Evolutionary conservation across 2,113 vertebrate genomes (phyloP).

Genomic region (Heptranchias perlo): DNA sequence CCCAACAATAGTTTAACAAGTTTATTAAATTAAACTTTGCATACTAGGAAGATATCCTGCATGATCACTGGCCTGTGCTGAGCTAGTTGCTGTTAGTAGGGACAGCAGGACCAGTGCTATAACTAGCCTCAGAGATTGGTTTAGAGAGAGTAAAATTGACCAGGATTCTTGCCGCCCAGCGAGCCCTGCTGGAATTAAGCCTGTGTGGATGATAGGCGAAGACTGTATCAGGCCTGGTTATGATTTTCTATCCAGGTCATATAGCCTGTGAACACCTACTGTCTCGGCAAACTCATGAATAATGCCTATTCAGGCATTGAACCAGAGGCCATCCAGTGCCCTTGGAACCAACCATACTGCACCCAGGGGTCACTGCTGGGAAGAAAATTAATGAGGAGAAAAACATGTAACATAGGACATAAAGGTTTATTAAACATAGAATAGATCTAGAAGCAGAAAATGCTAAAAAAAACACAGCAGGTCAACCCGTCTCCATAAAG

Average conservation of each 20-base stretch:
- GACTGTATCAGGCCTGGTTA: background rate
- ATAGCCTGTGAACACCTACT: background rate
- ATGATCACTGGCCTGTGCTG: background rate
- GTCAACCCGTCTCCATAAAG: background rate
- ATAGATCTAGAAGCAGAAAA: background rate
- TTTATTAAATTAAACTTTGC: background rate
- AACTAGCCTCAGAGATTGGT: background rate
- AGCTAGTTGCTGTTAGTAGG: background rate
- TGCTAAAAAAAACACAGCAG: background rate
- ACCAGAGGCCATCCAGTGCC: background rate
- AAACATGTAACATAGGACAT: background rate
- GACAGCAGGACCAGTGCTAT: background rate
- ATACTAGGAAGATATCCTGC: background rate
- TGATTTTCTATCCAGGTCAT: background rate
- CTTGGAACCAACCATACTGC: background rate
- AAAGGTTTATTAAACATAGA: background rate
- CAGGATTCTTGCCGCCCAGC: background rate
- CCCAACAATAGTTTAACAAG: background rate
- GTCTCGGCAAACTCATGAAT: background rate
- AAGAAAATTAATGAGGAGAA: background rate
- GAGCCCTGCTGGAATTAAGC: background rate
- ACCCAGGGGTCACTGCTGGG: background rate
- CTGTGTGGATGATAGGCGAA: background rate
- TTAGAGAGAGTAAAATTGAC: background rate
- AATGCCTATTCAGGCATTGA: background rate